phyloP scores from a whole-genome alignment of 2,113 vertebrate species.

The Oxyruncus cristatus region DNA sequence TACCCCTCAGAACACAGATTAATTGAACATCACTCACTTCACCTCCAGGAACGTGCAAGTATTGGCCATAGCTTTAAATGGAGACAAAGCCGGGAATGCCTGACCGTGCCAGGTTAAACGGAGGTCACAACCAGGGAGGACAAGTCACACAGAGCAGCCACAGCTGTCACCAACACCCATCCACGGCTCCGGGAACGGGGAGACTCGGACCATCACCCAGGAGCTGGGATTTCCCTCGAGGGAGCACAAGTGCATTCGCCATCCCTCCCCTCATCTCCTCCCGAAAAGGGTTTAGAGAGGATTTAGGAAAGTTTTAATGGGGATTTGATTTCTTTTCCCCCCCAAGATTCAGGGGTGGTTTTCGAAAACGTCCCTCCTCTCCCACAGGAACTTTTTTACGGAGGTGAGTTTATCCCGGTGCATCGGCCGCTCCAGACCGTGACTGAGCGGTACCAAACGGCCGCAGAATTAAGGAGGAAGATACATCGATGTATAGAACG shows the following conservation, averaged over 20 bases:
- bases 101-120: neutral
- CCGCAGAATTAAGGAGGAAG: neutral
- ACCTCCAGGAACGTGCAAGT: neutral
- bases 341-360: neutral
- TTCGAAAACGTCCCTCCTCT: neutral
- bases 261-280: neutral
- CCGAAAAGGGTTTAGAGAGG: neutral
- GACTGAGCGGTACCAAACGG: neutral
- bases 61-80: neutral
- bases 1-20: slow-evolving; percentile 27
- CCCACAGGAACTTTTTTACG: neutral
- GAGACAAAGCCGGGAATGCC: neutral
- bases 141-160: neutral
- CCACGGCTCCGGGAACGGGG: neutral
- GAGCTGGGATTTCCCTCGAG: neutral
- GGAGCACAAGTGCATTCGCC: neutral
- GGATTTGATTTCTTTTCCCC: neutral
- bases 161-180: fast-evolving
- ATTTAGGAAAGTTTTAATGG: neutral
- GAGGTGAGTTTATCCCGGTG: neutral
- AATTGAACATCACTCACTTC: slow-evolving; percentile 17
- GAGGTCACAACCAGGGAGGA: neutral
- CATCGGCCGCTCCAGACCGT: neutral
- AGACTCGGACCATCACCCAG: fast-evolving
- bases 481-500: fast-evolving